Evolutionary conservation across 2,888 invertebrate genomes (phyloP).

Genomic region (Caradrina kadenii): DNA sequence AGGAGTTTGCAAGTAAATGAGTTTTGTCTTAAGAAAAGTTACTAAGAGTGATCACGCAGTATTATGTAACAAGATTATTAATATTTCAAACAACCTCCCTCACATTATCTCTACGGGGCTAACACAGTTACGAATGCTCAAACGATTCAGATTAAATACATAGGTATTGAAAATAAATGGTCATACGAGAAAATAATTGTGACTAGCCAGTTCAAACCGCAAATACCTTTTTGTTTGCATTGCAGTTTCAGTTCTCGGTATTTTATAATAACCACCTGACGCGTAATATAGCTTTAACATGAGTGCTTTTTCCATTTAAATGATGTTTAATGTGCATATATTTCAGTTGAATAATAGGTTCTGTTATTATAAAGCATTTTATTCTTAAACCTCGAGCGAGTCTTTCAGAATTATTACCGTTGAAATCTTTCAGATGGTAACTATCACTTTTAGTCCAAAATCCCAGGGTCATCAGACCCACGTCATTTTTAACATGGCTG

Average conservation of each 20-base stretch:
- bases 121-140: not conserved
- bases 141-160: not conserved
- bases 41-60: slow-evolving; percentile 25
- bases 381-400: not conserved
- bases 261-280: slow-evolving; percentile 6
- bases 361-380: slow-evolving; percentile 3
- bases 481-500: too few relatives aligned
- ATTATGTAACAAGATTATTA: slow-evolving; percentile 35
- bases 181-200: not conserved
- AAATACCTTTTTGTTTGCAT: slow-evolving; percentile 1
- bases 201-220: not conserved
- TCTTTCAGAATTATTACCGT: not conserved
- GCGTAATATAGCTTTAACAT: not conserved
- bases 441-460: too few relatives aligned
- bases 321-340: not conserved
- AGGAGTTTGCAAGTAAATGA: slow-evolving; percentile 36
- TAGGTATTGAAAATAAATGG: not conserved
- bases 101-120: not conserved
- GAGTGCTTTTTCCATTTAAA: slow-evolving; percentile 15
- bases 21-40: slow-evolving; percentile 43
- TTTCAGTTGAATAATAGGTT: slow-evolving; percentile 4
- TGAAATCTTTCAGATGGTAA: slow-evolving; percentile 1
- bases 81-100: slow-evolving; percentile 32
- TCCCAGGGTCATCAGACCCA: too few relatives aligned
- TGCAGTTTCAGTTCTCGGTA: slow-evolving; percentile 15